Evolutionary conservation across 1,140 invertebrate genomes (phyloP).

Genomic region (Heterodera carotae): DNA sequence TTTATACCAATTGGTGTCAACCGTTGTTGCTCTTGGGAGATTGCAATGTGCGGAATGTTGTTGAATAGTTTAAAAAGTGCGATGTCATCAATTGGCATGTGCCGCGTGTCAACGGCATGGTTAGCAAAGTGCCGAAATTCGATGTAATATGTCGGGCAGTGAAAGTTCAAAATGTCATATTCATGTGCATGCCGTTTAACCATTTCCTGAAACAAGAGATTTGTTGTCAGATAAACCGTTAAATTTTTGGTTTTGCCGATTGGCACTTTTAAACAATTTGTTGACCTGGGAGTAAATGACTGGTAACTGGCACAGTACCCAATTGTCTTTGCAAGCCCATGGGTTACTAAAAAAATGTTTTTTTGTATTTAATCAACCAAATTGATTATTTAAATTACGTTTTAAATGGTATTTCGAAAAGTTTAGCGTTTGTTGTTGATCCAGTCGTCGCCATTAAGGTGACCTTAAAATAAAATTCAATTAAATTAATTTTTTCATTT

Average conservation of each 20-base stretch:
- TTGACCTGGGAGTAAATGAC: neutral
- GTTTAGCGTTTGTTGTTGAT: neutral
- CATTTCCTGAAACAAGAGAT: neutral
- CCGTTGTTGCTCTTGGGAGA: conserved; percentile 26
- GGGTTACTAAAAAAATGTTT: neutral
- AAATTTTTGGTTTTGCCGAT: too few species aligned
- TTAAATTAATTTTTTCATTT: neutral
- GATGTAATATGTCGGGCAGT: conserved; percentile 8
- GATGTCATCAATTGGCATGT: conserved; percentile 6
- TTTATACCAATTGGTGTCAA: neutral
- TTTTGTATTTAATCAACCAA: too few species aligned
- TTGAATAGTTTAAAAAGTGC: conserved; percentile 1
- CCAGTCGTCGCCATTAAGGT: neutral
- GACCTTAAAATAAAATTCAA: neutral
- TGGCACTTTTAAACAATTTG: too few species aligned
- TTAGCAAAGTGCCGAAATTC: conserved; percentile 17
- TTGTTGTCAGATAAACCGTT: neutral
- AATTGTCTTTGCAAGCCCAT: neutral
- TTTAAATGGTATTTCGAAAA: neutral
- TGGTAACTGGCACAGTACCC: neutral
- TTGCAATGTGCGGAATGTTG: conserved; percentile 17
- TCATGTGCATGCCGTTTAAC: conserved; percentile 17
- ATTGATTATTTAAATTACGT: neutral
- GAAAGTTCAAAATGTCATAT: conserved; percentile 36
- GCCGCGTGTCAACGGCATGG: conserved; percentile 5